Conservation (phyloP, 2,888 invertebrate species). For the Amphiduros pacificus region DNA sequence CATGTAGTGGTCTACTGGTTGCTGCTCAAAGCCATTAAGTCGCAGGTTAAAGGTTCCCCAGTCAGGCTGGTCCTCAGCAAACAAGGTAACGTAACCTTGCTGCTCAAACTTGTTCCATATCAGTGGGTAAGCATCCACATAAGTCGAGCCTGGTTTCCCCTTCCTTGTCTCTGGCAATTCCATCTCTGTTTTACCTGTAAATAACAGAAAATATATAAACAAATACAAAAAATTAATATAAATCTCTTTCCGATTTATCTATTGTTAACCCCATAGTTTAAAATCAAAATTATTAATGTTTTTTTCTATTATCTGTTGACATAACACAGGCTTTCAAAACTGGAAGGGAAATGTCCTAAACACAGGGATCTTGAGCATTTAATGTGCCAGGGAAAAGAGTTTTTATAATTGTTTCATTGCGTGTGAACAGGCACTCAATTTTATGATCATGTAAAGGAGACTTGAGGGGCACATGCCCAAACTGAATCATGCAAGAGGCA, state of each 20-base stretch:
- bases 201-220: not conserved
- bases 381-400: too few species aligned
- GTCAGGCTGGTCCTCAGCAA: constrained; percentile 51
- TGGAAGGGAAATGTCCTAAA: too few species aligned
- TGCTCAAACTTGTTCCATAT: constrained; percentile 49
- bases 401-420: too few species aligned
- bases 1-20: constrained; percentile 56
- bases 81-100: constrained; percentile 51
- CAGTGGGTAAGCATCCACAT: constrained; percentile 44
- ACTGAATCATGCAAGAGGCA: too few species aligned
- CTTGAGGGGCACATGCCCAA: too few species aligned
- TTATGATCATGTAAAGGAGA: too few species aligned
- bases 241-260: not conserved
- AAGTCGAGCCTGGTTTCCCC: constrained; percentile 22
- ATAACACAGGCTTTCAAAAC: too few species aligned
- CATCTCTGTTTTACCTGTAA: constrained; percentile 23
- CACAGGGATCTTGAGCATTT: too few species aligned
- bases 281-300: too few species aligned
- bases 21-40: constrained; percentile 47
- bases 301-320: too few species aligned
- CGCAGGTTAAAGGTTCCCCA: constrained; percentile 49
- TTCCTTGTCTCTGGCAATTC: constrained; percentile 24
- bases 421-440: too few species aligned
- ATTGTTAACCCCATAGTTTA: too few species aligned
- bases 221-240: not conserved